These are phyloP conservation scores for Globodera ellingtonae DNA, from an alignment of 1,140 invertebrate genomes.

Conservation along the genomic window DNA sequence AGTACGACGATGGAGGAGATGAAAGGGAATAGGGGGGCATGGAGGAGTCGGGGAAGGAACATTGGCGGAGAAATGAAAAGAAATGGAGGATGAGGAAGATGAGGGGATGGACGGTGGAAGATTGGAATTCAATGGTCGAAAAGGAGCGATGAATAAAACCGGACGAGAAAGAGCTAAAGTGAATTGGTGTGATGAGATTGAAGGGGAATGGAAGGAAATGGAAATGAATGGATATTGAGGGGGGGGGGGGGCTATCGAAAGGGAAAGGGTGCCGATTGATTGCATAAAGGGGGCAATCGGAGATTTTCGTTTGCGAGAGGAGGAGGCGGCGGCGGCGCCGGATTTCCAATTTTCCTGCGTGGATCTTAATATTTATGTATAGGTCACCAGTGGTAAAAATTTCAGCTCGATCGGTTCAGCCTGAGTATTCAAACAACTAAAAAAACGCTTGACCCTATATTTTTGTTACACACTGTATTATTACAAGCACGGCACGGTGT, in stretches of 20 bases:
- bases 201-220: not conserved
- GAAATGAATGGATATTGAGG: not conserved
- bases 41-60: slow-evolving; percentile 3
- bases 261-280: slow-evolving; percentile 8
- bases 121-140: slow-evolving; percentile 20
- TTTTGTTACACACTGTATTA: too few relatives aligned
- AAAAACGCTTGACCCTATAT: too few relatives aligned
- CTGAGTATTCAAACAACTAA: too few relatives aligned
- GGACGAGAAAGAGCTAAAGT: slow-evolving; percentile 5
- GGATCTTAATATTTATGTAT: too few relatives aligned
- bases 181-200: not conserved
- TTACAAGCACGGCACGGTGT: too few relatives aligned
- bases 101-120: not conserved
- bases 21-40: not conserved
- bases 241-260: not conserved
- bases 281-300: slow-evolving; percentile 14
- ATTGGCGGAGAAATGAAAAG: slow-evolving; percentile 13
- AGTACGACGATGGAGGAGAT: not conserved
- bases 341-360: too few relatives aligned
- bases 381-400: too few relatives aligned
- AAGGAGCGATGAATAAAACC: slow-evolving; percentile 14
- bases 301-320: not conserved
- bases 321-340: too few relatives aligned
- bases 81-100: slow-evolving; percentile 8
- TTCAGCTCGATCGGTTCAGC: too few relatives aligned